Conservation (phyloP, 2,797 vertebrate genomes). For the Graptemys geographica region DNA sequence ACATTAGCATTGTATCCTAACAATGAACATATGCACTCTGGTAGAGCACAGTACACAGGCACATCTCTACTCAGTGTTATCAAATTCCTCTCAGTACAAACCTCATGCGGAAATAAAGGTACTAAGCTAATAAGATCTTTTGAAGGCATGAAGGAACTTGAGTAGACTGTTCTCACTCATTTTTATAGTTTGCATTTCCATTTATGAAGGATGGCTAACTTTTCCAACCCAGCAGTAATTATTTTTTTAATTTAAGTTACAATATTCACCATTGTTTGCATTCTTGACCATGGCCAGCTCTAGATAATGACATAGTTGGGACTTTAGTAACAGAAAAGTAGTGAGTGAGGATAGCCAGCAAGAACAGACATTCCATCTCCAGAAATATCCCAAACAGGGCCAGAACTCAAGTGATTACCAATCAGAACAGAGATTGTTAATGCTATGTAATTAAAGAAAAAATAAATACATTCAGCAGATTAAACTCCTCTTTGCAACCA, state of each 20-base stretch:
- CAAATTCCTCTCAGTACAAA: not conserved
- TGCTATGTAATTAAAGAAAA: not conserved
- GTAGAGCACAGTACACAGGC: not conserved
- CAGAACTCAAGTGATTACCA: not conserved
- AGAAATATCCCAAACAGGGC: not conserved
- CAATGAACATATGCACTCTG: not conserved
- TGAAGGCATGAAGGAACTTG: not conserved
- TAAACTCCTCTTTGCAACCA: not conserved
- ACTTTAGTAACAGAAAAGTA: not conserved
- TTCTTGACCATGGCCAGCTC: not conserved
- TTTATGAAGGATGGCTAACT: not conserved
- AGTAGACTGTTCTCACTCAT: not conserved
- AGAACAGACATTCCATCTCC: not conserved
- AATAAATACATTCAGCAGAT: not conserved
- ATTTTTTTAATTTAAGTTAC: not conserved
- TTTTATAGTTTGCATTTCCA: not conserved
- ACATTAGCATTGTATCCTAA: not conserved
- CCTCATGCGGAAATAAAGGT: not conserved
- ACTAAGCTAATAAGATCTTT: not conserved
- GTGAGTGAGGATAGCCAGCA: not conserved
- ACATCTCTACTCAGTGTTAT: not conserved
- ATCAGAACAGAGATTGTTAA: not conserved
- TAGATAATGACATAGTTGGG: not conserved
- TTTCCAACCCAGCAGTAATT: not conserved
- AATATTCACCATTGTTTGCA: not conserved